Conservation (phyloP, 1,140 invertebrate species). For the Drosophila eugracilis region DNA sequence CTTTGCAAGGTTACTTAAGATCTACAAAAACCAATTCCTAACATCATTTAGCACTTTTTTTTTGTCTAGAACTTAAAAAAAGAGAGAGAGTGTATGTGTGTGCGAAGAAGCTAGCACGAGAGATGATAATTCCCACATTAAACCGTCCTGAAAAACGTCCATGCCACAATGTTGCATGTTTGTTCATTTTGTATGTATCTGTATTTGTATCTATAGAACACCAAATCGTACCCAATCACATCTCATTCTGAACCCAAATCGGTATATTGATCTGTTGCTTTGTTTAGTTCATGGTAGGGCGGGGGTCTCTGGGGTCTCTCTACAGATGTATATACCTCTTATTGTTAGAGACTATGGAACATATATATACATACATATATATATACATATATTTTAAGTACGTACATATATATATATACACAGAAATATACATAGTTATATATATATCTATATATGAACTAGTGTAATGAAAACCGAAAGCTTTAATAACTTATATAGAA, state of each 20-base stretch:
- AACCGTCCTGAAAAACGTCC: slow-evolving; percentile 79
- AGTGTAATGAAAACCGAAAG: slow-evolving; percentile 84
- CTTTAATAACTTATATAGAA: slow-evolving; percentile 84
- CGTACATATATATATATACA: slow-evolving; percentile 59
- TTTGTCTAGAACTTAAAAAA: too few species aligned
- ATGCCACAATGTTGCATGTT: slow-evolving; percentile 56
- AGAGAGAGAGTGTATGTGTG: slow-evolving; percentile 5
- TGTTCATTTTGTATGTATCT: slow-evolving; percentile 38
- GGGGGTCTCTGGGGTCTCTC: slow-evolving; percentile 18
- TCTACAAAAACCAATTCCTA: too few species aligned
- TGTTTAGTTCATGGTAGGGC: neutral
- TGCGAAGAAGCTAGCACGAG: slow-evolving; percentile 4
- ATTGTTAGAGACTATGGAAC: slow-evolving; percentile 69
- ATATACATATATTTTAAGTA: slow-evolving; percentile 54
- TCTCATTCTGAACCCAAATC: slow-evolving; percentile 17
- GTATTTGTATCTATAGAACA: too few species aligned
- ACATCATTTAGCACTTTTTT: too few species aligned
- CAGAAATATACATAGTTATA: slow-evolving; percentile 57
- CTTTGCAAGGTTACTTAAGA: too few species aligned
- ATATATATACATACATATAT: slow-evolving; percentile 47
- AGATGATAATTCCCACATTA: slow-evolving; percentile 59
- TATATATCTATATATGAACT: slow-evolving; percentile 63
- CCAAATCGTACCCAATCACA: too few species aligned
- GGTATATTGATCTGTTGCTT: neutral
- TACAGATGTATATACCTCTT: slow-evolving; percentile 75